Evolutionary conservation across 2,888 invertebrate species (phyloP).

Genomic region (Hylaea fasciaria): DNA sequence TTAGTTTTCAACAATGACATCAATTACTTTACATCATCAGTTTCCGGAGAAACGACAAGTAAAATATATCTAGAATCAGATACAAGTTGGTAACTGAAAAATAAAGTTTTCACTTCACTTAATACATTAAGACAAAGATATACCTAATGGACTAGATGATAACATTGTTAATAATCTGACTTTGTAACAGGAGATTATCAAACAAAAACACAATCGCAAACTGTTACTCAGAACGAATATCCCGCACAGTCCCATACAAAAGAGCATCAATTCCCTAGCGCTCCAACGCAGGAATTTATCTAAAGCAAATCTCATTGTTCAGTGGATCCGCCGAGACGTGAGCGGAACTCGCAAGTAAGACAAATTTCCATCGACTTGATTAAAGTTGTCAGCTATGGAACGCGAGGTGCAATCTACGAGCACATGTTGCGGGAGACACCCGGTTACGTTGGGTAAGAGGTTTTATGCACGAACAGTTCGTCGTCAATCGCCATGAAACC

Average conservation of each 20-base stretch:
- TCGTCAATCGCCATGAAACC: background rate
- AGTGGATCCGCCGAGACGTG: slow-evolving; percentile 69
- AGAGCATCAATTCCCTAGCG: slow-evolving; percentile 56
- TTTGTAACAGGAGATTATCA: slow-evolving; percentile 9
- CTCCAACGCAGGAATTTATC: slow-evolving; percentile 65
- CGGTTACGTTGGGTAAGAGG: slow-evolving; percentile 2
- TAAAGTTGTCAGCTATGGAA: slow-evolving; percentile 74
- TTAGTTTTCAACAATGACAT: too few relatives aligned
- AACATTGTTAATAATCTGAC: background rate
- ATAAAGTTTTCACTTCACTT: background rate
- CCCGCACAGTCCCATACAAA: slow-evolving; percentile 42
- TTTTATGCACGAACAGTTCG: background rate
- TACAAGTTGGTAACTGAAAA: too few relatives aligned
- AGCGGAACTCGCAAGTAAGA: slow-evolving; percentile 74
- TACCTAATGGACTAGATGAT: background rate
- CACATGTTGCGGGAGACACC: slow-evolving; percentile 18
- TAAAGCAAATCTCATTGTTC: slow-evolving; percentile 78
- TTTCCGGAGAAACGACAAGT: too few relatives aligned
- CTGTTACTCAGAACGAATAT: slow-evolving; percentile 44
- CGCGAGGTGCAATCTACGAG: slow-evolving; percentile 69
- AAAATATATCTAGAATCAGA: too few relatives aligned
- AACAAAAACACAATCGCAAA: slow-evolving; percentile 29
- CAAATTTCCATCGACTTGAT: slow-evolving; percentile 79
- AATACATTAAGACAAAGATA: background rate
- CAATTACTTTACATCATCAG: too few relatives aligned